Conservation (phyloP, 30 jellyfish, hydroid and myxozoan genomes). For the Euphysa ruthae region DNA sequence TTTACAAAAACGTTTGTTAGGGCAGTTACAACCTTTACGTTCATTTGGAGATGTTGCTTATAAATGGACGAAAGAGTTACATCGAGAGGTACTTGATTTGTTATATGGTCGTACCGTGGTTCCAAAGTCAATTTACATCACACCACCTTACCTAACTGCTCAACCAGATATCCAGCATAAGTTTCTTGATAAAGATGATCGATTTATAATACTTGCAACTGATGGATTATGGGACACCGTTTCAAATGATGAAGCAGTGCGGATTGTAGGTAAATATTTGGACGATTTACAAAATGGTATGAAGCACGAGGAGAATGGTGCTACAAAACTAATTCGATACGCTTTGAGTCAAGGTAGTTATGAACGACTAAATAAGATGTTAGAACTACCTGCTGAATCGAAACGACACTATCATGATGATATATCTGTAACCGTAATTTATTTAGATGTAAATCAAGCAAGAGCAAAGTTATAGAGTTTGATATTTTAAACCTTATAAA, state of each 20-base stretch:
- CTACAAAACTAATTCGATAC: constrained; percentile 62
- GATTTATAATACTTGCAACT: constrained; percentile 66
- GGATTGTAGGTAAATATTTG: constrained; percentile 48
- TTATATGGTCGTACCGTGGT: constrained; percentile 84
- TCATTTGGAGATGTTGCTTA: constrained; percentile 89
- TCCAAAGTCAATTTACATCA: constrained; percentile 39
- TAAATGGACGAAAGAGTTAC: constrained; percentile 82
- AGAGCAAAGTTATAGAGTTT: not conserved
- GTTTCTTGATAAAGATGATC: constrained; percentile 42
- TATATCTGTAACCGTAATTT: constrained; percentile 78
- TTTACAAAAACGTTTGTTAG: constrained; percentile 64
- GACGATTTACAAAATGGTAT: constrained; percentile 22
- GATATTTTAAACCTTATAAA: too few relatives aligned
- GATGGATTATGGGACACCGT: constrained; percentile 93
- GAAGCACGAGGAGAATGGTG: constrained; percentile 52
- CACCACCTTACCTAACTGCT: constrained; percentile 94
- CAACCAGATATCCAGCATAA: constrained; percentile 65
- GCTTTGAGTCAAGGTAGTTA: constrained; percentile 62
- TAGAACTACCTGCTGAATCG: constrained; percentile 41
- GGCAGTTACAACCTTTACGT: constrained; percentile 90
- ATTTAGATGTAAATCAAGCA: constrained; percentile 8
- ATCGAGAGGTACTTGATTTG: constrained; percentile 55
- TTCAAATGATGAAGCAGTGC: constrained; percentile 75
- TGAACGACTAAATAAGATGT: constrained; percentile 34
- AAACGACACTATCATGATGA: constrained; percentile 89